phyloP scores from a whole-genome alignment of 2,113 vertebrate species.

The Zosterops japonicus region DNA sequence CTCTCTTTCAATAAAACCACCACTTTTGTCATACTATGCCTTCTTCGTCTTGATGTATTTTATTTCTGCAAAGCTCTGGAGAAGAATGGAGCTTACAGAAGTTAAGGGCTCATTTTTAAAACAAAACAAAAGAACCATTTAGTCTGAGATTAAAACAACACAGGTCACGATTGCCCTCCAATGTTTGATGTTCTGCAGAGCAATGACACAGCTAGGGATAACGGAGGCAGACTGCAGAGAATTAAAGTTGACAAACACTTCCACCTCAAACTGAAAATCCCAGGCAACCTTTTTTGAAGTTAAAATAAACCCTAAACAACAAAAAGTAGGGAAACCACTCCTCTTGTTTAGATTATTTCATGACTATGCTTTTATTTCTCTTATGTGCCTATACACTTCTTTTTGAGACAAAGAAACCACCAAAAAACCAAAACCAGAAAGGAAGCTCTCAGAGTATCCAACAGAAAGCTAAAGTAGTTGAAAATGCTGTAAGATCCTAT shows the following conservation, averaged over 20 bases:
- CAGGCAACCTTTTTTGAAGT: not conserved
- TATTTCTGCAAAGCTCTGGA: conserved; percentile 53
- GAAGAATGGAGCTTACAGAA: conserved; percentile 49
- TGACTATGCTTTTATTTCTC: not conserved
- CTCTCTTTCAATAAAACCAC: conserved; percentile 69
- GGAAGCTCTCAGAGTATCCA: not conserved
- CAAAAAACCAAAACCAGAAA: not conserved
- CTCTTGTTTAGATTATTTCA: not conserved
- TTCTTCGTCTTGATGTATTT: conserved; percentile 44
- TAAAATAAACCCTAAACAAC: conserved; percentile 1
- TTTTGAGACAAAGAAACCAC: not conserved
- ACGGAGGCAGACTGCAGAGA: not conserved
- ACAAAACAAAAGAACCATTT: conserved; percentile 50
- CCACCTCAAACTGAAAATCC: not conserved
- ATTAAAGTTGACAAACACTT: not conserved
- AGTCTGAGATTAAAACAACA: conserved; percentile 44
- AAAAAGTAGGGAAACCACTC: not conserved
- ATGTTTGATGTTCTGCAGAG: conserved; percentile 10
- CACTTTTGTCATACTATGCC: conserved; percentile 30
- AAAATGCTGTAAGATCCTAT: not conserved
- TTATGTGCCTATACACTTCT: not conserved
- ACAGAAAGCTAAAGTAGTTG: not conserved
- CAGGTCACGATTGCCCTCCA: not conserved
- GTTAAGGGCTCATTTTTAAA: conserved; percentile 54
- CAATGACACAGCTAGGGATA: not conserved